phyloP scores from a whole-genome alignment of 2,888 invertebrate genomes.

The Drosophila niveifrons region DNA sequence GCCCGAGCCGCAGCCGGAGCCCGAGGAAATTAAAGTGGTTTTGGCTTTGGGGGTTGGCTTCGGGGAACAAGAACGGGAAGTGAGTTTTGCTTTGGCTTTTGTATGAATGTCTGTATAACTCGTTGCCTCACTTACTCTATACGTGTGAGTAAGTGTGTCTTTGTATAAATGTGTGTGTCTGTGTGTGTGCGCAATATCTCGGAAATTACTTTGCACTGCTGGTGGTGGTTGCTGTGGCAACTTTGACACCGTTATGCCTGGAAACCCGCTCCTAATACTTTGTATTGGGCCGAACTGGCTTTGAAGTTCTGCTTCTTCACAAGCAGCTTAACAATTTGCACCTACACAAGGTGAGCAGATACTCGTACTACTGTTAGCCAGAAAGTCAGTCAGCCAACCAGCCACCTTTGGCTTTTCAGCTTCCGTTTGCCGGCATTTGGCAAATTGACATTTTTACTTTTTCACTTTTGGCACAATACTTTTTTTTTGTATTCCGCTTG shows the following conservation, averaged over 20 bases:
- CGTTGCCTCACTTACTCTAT: slow-evolving; percentile 17
- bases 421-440: slow-evolving; percentile 71
- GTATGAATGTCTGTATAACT: slow-evolving; percentile 50
- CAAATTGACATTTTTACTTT: slow-evolving; percentile 77
- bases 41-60: slow-evolving; percentile 53
- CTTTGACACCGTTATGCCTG: slow-evolving; percentile 64
- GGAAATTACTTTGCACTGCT: slow-evolving; percentile 76
- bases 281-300: slow-evolving; percentile 42
- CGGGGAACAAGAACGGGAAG: slow-evolving; percentile 1
- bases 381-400: slow-evolving; percentile 7
- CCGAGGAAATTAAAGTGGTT: slow-evolving; percentile 79
- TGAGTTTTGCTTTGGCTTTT: slow-evolving; percentile 50
- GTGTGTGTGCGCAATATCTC: slow-evolving; percentile 58
- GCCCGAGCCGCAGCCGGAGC: slow-evolving; percentile 53
- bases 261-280: slow-evolving; percentile 33
- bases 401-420: slow-evolving; percentile 30
- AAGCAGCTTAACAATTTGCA: slow-evolving; percentile 59
- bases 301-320: slow-evolving; percentile 54
- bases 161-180: slow-evolving; percentile 24
- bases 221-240: slow-evolving; percentile 69
- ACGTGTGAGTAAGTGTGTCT: slow-evolving; percentile 21
- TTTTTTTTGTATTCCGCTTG: slow-evolving; percentile 10
- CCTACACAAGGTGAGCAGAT: slow-evolving; percentile 47
- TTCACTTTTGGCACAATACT: slow-evolving; percentile 60
- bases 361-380: neutral